phyloP scores from a whole-genome alignment of 2,888 invertebrate genomes.

The Phaedon cochleariae region DNA sequence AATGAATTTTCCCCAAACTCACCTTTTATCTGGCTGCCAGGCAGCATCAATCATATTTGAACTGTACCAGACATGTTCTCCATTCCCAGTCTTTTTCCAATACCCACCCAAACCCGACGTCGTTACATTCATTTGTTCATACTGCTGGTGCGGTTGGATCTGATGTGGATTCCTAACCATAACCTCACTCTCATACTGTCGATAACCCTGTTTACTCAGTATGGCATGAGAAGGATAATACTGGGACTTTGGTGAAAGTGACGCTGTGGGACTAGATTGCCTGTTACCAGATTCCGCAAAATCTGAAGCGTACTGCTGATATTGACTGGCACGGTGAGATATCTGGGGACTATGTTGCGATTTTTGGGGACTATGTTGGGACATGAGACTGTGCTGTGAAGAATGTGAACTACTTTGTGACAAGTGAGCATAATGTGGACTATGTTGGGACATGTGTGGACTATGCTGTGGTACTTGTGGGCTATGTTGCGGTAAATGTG shows the following conservation, averaged over 20 bases:
- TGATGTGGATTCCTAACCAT: conserved; percentile 54
- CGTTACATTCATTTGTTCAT: conserved; percentile 55
- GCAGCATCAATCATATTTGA: conserved; percentile 50
- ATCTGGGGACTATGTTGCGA: conserved; percentile 32
- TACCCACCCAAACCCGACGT: conserved; percentile 58
- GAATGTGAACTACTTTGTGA: conserved; percentile 27
- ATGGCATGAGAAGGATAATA: conserved; percentile 47
- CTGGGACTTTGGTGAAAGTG: conserved; percentile 43
- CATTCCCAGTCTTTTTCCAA: conserved; percentile 59
- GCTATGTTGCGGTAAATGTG: too few relatives aligned
- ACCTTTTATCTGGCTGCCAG: conserved; percentile 60
- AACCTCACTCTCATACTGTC: conserved; percentile 34
- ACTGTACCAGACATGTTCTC: conserved; percentile 59
- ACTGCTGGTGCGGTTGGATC: conserved; percentile 60
- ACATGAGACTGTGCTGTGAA: too few relatives aligned
- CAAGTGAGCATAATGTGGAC: too few relatives aligned
- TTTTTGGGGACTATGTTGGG: conserved; percentile 36
- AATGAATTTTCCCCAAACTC: too few relatives aligned
- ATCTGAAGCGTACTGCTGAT: conserved; percentile 29
- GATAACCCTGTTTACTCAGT: conserved; percentile 35
- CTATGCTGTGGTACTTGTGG: too few relatives aligned
- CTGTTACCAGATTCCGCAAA: conserved; percentile 35
- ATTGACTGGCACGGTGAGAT: conserved; percentile 23
- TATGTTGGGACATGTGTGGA: too few relatives aligned
- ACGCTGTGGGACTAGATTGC: conserved; percentile 49